These are phyloP conservation scores for Rhizoglyphus robini DNA, from an alignment of 1,140 invertebrate species.

Conservation along the genomic window DNA sequence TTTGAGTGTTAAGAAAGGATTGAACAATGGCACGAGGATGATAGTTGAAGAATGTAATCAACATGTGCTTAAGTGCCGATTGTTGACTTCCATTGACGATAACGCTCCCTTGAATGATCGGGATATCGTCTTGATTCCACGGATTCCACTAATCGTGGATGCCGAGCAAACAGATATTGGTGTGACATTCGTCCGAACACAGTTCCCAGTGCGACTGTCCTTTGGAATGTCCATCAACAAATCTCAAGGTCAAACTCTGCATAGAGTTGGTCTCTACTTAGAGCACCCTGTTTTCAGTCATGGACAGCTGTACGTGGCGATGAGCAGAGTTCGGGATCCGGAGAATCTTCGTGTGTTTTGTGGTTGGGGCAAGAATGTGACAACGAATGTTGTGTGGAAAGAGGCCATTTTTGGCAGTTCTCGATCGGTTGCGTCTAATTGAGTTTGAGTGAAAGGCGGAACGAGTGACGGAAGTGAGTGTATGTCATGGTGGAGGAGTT, in stretches of 20 bases:
- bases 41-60: constrained; percentile 3
- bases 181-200: background rate
- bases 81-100: background rate
- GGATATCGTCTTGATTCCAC: constrained; percentile 17
- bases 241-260: constrained; percentile 36
- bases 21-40: background rate
- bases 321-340: constrained; percentile 25
- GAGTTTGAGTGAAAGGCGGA: no score
- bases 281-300: constrained; percentile 26
- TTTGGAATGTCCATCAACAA: constrained; percentile 44
- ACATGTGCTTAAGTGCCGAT: background rate
- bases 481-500: no score
- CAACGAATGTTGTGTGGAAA: no score
- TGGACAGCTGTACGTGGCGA: constrained; percentile 36
- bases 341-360: no score
- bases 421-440: no score
- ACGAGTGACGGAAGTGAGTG: no score
- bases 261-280: constrained; percentile 30
- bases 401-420: no score
- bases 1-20: no score
- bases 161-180: constrained; percentile 2
- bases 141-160: constrained; percentile 19
- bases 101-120: background rate
- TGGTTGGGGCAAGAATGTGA: no score
- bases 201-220: constrained; percentile 24